These are phyloP conservation scores for Acarapis woodi DNA, from an alignment of 1,140 invertebrate species.

Conservation along the genomic window DNA sequence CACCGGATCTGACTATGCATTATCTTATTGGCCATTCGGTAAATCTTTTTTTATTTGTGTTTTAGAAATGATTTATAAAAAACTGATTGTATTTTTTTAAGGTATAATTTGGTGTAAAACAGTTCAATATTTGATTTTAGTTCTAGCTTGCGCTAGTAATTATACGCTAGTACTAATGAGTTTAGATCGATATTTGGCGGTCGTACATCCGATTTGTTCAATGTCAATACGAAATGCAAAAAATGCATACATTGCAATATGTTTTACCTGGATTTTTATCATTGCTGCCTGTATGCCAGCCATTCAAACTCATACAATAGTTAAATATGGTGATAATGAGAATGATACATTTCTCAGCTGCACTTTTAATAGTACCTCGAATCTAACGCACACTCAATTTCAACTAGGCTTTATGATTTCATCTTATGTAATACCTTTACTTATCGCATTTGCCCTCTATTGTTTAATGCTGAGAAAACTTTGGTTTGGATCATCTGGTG, in stretches of 20 bases:
- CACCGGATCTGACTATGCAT: conserved; percentile 57
- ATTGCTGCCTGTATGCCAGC: conserved; percentile 19
- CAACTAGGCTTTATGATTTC: conserved; percentile 36
- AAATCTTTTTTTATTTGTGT: too few species aligned
- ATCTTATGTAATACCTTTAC: conserved; percentile 52
- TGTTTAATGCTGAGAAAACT: conserved; percentile 59
- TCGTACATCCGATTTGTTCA: conserved; percentile 68
- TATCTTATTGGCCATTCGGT: conserved; percentile 67
- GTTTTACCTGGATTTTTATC: conserved; percentile 47
- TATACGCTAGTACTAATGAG: conserved; percentile 57
- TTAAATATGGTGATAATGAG: neutral
- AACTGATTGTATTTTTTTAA: too few species aligned
- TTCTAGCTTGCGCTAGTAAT: conserved; percentile 62
- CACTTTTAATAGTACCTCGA: conserved; percentile 5
- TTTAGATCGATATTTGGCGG: conserved; percentile 68
- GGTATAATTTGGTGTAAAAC: conserved; percentile 72
- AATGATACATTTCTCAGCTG: neutral
- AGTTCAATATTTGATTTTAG: conserved; percentile 48
- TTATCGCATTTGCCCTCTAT: conserved; percentile 63
- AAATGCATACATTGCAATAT: conserved; percentile 48
- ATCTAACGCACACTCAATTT: conserved; percentile 14
- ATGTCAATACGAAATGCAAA: conserved; percentile 57
- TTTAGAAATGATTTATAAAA: too few species aligned
- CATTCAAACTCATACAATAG: conserved; percentile 8
- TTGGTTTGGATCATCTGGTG: conserved; percentile 45